Percentiles rank a stretch among this genome's conserved stretches.
These are phyloP conservation scores for Belgica antarctica DNA, from an alignment of 2,888 invertebrate genomes.

Conservation along the genomic window DNA sequence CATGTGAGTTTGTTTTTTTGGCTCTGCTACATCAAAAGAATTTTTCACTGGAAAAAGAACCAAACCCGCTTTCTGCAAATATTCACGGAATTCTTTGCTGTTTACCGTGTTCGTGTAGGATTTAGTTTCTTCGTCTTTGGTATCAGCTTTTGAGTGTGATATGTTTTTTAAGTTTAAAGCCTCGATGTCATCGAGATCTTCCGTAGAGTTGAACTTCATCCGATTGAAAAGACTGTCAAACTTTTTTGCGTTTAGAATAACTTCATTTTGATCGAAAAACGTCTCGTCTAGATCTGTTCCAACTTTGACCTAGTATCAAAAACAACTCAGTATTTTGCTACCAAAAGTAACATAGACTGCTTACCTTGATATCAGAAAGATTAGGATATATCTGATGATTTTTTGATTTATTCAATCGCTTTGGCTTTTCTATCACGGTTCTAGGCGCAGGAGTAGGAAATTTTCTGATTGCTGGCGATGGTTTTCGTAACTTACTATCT, in stretches of 20 bases:
- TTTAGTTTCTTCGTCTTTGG: conserved; percentile 45
- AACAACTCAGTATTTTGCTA: neutral
- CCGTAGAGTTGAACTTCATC: conserved; percentile 52
- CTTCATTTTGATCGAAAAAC: conserved; percentile 53
- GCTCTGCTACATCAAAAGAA: neutral
- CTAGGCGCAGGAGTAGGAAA: conserved; percentile 45
- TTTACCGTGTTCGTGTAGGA: conserved; percentile 53
- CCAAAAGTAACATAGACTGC: neutral
- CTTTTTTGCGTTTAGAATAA: conserved; percentile 54
- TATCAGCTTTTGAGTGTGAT: neutral
- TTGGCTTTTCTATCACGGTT: conserved; percentile 48
- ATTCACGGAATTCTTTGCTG: conserved; percentile 54
- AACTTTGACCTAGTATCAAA: conserved; percentile 49
- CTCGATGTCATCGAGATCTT: conserved; percentile 54
- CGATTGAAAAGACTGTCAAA: conserved; percentile 54
- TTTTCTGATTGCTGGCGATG: neutral
- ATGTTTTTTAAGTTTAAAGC: conserved; percentile 49
- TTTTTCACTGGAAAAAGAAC: conserved; percentile 49
- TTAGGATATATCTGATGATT: conserved; percentile 54
- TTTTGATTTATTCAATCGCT: conserved; percentile 47
- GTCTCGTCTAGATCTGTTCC: conserved; percentile 52
- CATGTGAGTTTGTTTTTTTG: neutral
- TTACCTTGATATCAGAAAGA: conserved; percentile 51
- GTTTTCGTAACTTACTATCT: conserved; percentile 41
- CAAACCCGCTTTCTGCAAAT: conserved; percentile 52